Percentiles rank a stretch among this genome's conserved stretches.
These are phyloP conservation scores for Dicrostonyx torquatus DNA, from an alignment of 2,797 vertebrate species.

Conservation along the genomic window DNA sequence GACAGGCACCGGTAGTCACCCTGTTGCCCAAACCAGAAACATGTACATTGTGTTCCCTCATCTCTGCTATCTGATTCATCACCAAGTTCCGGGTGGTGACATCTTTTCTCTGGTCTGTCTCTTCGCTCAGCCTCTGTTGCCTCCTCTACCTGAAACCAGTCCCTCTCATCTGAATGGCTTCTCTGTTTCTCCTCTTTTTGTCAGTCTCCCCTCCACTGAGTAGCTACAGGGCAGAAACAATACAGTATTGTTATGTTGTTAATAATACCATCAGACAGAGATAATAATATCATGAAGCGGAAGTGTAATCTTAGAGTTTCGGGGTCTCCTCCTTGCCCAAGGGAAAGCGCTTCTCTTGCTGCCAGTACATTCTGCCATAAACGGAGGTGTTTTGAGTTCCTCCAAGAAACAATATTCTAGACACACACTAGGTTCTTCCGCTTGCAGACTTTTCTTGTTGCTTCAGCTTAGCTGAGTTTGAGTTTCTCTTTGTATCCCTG, in stretches of 20 bases:
- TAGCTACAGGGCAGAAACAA: not conserved
- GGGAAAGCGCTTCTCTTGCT: not conserved
- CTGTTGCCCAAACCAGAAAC: constrained; percentile 56
- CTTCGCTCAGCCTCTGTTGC: not conserved
- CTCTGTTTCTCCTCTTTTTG: not conserved
- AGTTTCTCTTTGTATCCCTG: not conserved
- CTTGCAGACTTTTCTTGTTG: not conserved
- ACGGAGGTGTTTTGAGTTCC: not conserved
- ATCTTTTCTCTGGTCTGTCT: not conserved
- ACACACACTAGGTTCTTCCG: not conserved
- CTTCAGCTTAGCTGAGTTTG: not conserved
- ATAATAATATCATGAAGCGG: not conserved
- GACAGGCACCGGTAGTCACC: constrained; percentile 14
- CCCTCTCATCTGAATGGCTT: not conserved
- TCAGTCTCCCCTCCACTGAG: not conserved
- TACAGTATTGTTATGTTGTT: not conserved
- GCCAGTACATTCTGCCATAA: not conserved
- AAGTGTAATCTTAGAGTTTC: not conserved
- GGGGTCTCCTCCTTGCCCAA: not conserved
- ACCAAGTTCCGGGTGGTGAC: constrained; percentile 17
- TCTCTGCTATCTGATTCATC: not conserved
- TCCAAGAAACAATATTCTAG: not conserved
- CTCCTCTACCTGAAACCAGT: not conserved
- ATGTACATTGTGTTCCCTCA: not conserved
- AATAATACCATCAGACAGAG: not conserved